Evolutionary conservation across 2,888 invertebrate genomes (phyloP).

Genomic region (Chymomyza fuscimana): DNA sequence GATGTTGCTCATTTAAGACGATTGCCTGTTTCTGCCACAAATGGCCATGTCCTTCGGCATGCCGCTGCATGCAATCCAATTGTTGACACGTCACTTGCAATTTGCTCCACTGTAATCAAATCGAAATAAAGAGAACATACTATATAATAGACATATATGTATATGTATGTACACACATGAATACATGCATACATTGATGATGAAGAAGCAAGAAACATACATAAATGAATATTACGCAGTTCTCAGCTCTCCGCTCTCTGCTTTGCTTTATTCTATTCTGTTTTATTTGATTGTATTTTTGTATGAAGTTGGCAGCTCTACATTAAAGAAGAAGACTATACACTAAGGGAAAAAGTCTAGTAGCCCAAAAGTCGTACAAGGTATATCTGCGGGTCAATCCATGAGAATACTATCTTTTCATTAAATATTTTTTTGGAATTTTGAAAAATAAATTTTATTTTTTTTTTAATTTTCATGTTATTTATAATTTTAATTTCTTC

Average conservation of each 20-base stretch:
- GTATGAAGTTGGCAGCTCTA: slow-evolving; percentile 23
- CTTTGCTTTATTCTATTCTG: neutral
- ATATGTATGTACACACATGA: slow-evolving; percentile 21
- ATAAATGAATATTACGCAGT: slow-evolving; percentile 6
- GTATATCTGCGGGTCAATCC: no score
- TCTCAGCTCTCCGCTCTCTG: neutral
- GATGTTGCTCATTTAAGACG: slow-evolving; percentile 77
- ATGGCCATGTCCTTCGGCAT: slow-evolving; percentile 79
- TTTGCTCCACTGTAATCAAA: slow-evolving; percentile 77
- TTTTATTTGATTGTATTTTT: neutral
- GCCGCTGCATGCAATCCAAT: slow-evolving; percentile 79
- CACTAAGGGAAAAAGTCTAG: neutral
- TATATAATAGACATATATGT: neutral
- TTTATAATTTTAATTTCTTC: no score
- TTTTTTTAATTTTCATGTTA: no score
- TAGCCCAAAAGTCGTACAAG: no score
- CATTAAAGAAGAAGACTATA: neutral
- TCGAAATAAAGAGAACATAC: slow-evolving; percentile 42
- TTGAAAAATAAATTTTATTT: no score
- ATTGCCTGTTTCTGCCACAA: slow-evolving; percentile 80
- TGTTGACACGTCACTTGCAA: slow-evolving; percentile 79
- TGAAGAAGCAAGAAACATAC: neutral
- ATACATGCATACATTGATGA: slow-evolving; percentile 1
- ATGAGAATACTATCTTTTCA: no score
- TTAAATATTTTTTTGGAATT: no score